Conservation (phyloP, 2,797 vertebrate genomes). For the Pygocentrus nattereri region DNA sequence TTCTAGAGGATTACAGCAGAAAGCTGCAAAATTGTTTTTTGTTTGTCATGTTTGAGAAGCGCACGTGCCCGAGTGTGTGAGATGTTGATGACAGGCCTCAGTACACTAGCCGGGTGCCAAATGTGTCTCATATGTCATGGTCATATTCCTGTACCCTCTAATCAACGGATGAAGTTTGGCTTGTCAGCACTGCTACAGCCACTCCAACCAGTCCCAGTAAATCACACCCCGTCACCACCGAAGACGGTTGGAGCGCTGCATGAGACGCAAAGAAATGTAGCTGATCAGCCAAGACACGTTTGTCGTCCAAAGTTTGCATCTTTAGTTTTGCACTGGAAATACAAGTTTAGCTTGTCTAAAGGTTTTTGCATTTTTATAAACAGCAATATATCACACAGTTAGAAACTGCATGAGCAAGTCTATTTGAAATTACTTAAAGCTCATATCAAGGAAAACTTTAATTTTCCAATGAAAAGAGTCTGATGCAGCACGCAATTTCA, state of each 20-base stretch:
- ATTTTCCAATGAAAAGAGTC: too few species aligned
- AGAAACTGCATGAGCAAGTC: neutral
- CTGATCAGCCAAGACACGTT: neutral
- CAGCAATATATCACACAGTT: neutral
- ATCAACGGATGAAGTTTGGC: conserved; percentile 37
- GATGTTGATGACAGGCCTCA: conserved; percentile 43
- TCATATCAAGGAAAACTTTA: too few species aligned
- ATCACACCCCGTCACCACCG: neutral
- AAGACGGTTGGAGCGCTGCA: neutral
- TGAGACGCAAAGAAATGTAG: neutral
- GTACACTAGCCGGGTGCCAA: conserved; percentile 17
- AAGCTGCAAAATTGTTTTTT: neutral
- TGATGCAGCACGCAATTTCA: too few species aligned
- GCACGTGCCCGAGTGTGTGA: neutral
- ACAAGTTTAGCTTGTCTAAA: neutral
- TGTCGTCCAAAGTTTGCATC: neutral
- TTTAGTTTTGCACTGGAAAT: neutral
- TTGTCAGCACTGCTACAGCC: conserved; percentile 37
- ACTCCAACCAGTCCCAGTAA: neutral
- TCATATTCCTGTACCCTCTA: conserved; percentile 34
- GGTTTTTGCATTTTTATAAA: neutral
- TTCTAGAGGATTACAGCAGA: too few species aligned
- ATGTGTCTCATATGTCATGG: conserved; percentile 36
- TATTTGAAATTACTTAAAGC: too few species aligned
- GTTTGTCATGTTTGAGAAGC: neutral